A percentile compares a stretch with the other conserved stretches of the same genome.
These are phyloP conservation scores for Lethrus apterus DNA, from an alignment of 1,140 invertebrate genomes.

Conservation along the genomic window DNA sequence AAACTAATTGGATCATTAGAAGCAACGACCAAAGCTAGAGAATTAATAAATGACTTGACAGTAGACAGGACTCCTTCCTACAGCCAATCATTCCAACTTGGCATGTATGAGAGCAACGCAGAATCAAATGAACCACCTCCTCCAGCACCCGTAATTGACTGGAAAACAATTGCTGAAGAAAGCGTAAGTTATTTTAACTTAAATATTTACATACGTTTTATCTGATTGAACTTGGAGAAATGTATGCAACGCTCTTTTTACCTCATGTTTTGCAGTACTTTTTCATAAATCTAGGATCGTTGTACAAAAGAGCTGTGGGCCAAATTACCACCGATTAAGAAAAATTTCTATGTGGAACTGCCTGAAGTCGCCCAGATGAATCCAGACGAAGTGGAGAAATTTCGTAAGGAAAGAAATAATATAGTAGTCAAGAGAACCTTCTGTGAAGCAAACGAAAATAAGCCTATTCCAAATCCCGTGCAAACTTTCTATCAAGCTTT, in stretches of 20 bases:
- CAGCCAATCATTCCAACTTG: not conserved
- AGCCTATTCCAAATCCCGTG: slow-evolving; percentile 74
- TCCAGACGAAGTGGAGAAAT: slow-evolving; percentile 51
- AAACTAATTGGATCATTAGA: slow-evolving; percentile 47
- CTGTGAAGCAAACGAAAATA: slow-evolving; percentile 37
- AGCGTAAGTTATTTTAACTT: slow-evolving; percentile 36
- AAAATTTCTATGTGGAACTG: slow-evolving; percentile 81
- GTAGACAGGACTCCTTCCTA: slow-evolving; percentile 21
- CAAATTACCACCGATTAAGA: slow-evolving; percentile 58
- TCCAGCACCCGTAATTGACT: slow-evolving; percentile 35
- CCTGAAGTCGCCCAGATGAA: slow-evolving; percentile 59
- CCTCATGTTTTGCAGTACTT: slow-evolving; percentile 32
- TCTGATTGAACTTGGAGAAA: no score
- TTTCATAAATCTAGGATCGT: slow-evolving; percentile 41
- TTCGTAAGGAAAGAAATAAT: slow-evolving; percentile 60
- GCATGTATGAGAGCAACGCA: not conserved
- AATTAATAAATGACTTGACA: slow-evolving; percentile 38
- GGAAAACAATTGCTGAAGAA: slow-evolving; percentile 34
- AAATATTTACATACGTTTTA: no score
- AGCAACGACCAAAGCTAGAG: slow-evolving; percentile 47
- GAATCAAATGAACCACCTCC: slow-evolving; percentile 3
- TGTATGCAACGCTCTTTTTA: no score
- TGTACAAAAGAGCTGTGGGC: slow-evolving; percentile 51
- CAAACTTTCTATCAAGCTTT: slow-evolving; percentile 81
- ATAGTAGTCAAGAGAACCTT: slow-evolving; percentile 46